These are phyloP conservation scores for Pangasius sanitwongsei DNA, from an alignment of 2,797 vertebrate species.

Conservation along the genomic window DNA sequence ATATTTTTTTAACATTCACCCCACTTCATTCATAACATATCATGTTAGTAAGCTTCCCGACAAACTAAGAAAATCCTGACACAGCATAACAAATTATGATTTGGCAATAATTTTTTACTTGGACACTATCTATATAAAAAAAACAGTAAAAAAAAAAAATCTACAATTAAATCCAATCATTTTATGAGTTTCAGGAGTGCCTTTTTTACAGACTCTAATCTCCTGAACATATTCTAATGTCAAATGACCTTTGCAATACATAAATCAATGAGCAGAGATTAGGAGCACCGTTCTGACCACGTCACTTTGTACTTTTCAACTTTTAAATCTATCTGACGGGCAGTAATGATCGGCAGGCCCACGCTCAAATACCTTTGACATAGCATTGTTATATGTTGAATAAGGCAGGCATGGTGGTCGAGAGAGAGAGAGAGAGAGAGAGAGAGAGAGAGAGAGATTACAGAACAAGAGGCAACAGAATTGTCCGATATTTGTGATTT, in stretches of 20 bases:
- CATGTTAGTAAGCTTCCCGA: background rate
- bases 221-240: background rate
- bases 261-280: background rate
- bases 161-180: background rate
- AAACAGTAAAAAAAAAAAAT: background rate
- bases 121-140: background rate
- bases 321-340: background rate
- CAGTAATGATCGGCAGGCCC: background rate
- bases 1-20: background rate
- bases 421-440: background rate
- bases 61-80: background rate
- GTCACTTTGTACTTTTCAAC: conserved; percentile 3
- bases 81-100: background rate
- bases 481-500: background rate
- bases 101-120: background rate
- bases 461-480: background rate
- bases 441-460: background rate
- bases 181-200: background rate
- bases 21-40: background rate
- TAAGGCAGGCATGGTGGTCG: no score
- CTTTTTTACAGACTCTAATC: background rate
- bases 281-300: background rate
- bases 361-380: background rate
- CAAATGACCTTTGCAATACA: background rate
- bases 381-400: background rate